Evolutionary conservation across 2,888 invertebrate species (phyloP).

Genomic region (Leptinotarsa rubiginosa): DNA sequence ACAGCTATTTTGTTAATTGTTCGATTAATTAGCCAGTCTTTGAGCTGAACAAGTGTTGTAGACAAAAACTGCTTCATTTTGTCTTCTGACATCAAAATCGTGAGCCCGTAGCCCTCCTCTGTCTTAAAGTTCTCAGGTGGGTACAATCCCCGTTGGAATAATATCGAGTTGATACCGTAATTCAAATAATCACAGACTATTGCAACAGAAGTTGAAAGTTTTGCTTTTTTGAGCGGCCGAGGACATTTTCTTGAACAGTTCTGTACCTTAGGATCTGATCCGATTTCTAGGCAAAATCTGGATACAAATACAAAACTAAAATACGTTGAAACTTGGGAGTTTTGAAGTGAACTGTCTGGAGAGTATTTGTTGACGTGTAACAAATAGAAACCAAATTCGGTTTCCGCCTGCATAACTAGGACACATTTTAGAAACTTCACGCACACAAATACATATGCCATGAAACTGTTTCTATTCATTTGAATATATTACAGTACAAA

Average conservation of each 20-base stretch:
- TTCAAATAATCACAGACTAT: slow-evolving; percentile 94
- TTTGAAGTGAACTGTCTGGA: too few species aligned
- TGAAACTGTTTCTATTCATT: too few species aligned
- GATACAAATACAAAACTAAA: background rate
- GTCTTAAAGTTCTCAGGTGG: slow-evolving; percentile 92
- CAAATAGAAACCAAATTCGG: too few species aligned
- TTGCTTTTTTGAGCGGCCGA: slow-evolving; percentile 75
- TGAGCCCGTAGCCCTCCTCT: slow-evolving; percentile 92
- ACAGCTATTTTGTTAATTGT: slow-evolving; percentile 92
- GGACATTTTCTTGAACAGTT: slow-evolving; percentile 57
- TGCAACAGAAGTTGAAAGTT: slow-evolving; percentile 90
- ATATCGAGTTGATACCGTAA: slow-evolving; percentile 95
- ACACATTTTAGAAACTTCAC: too few species aligned
- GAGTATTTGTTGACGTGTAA: too few species aligned
- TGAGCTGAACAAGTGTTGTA: slow-evolving; percentile 83
- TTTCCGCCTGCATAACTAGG: too few species aligned
- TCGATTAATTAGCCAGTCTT: slow-evolving; percentile 90
- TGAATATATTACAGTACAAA: too few species aligned
- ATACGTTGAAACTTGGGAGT: too few species aligned
- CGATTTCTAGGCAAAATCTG: background rate
- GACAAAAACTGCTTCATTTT: slow-evolving; percentile 88
- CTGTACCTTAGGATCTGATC: background rate
- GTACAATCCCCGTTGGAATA: slow-evolving; percentile 97
- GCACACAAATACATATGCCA: too few species aligned
- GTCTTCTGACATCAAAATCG: slow-evolving; percentile 88